Evolutionary conservation across 92 coral and sea anemone genomes (phyloP).

Genomic region (Bergia puertoricense): DNA sequence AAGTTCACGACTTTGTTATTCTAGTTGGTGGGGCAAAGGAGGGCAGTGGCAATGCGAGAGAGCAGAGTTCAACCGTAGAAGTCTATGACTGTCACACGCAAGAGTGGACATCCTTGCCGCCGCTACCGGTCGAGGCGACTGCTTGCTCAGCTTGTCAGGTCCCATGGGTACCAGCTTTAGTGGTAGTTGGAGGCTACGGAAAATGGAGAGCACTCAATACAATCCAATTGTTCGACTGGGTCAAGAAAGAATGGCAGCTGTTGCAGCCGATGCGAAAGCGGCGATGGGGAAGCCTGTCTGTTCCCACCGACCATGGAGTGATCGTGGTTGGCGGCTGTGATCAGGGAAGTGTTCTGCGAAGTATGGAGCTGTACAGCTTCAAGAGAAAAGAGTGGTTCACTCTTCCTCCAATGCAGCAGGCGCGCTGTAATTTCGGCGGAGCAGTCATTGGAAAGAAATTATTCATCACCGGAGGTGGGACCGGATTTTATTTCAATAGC

Average conservation of each 20-base stretch:
- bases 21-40: constrained; percentile 81
- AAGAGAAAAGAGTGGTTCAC: constrained; percentile 80
- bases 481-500: constrained; percentile 90
- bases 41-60: constrained; percentile 47
- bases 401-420: constrained; percentile 63
- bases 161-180: constrained; percentile 67
- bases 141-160: constrained; percentile 73
- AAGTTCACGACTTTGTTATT: constrained; percentile 65
- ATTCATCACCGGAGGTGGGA: constrained; percentile 78
- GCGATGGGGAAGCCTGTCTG: constrained; percentile 75
- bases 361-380: constrained; percentile 77
- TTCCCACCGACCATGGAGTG: constrained; percentile 81
- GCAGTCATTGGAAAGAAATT: constrained; percentile 68
- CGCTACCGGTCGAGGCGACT: constrained; percentile 77
- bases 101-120: constrained; percentile 63
- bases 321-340: constrained; percentile 87
- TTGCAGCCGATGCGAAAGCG: constrained; percentile 79
- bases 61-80: constrained; percentile 58
- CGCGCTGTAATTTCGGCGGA: constrained; percentile 85
- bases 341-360: constrained; percentile 76
- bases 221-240: constrained; percentile 81
- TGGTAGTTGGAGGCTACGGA: constrained; percentile 85
- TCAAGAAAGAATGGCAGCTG: constrained; percentile 69
- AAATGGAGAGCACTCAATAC: constrained; percentile 85
- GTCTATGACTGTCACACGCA: constrained; percentile 60